Evolutionary conservation across 2,888 invertebrate genomes (phyloP).

Genomic region (Limnephilus marmoratus): DNA sequence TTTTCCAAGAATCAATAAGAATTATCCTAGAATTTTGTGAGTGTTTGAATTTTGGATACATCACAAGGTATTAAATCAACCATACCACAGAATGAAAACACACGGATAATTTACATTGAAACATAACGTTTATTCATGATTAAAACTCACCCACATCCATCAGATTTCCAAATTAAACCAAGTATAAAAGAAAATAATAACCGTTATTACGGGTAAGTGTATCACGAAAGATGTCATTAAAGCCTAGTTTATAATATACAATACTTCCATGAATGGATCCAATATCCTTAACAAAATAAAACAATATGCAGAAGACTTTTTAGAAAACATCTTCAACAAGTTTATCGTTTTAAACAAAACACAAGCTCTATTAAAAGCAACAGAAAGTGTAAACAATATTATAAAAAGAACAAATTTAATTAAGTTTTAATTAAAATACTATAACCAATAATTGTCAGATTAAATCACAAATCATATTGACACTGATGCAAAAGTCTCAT

Average conservation of each 20-base stretch:
- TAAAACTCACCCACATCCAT: slow-evolving; percentile 65
- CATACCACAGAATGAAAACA: slow-evolving; percentile 63
- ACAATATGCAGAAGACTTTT: slow-evolving; percentile 32
- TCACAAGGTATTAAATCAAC: neutral
- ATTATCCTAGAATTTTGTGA: neutral
- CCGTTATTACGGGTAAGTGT: slow-evolving; percentile 53
- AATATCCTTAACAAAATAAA: slow-evolving; percentile 49
- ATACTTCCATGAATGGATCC: slow-evolving; percentile 52
- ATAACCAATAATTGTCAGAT: slow-evolving; percentile 34
- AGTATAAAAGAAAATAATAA: slow-evolving; percentile 59
- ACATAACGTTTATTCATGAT: slow-evolving; percentile 66
- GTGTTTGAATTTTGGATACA: neutral
- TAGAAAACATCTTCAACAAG: slow-evolving; percentile 10
- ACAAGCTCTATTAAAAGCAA: slow-evolving; percentile 51
- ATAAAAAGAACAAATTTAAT: slow-evolving; percentile 48
- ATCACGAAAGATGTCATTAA: slow-evolving; percentile 61
- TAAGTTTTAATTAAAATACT: slow-evolving; percentile 38
- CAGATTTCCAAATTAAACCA: slow-evolving; percentile 64
- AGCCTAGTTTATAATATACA: slow-evolving; percentile 56
- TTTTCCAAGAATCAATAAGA: neutral
- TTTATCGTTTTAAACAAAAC: slow-evolving; percentile 55
- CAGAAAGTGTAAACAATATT: slow-evolving; percentile 48
- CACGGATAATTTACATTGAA: slow-evolving; percentile 66
- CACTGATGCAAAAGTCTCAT: slow-evolving; percentile 53
- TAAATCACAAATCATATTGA: slow-evolving; percentile 58